Conservation (phyloP, 2,797 vertebrate genomes). For the Carapus acus region DNA sequence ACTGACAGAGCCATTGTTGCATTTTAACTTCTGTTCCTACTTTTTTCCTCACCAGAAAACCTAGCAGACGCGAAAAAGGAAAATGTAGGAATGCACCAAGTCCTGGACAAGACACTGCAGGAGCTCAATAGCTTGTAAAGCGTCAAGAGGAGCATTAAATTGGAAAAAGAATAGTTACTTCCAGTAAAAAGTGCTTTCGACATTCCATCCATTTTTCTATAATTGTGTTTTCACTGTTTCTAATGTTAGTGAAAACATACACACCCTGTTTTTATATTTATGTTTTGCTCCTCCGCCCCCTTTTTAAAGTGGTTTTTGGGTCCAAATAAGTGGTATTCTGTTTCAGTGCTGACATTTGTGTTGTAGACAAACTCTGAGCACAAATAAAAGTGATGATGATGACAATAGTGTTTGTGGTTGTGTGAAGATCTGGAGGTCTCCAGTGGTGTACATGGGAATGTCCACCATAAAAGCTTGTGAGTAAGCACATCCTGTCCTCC, state of each 20-base stretch:
- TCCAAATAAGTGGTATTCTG: slow-evolving; percentile 41
- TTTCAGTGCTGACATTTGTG: slow-evolving; percentile 46
- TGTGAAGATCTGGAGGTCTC: background rate
- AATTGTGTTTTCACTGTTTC: slow-evolving; percentile 32
- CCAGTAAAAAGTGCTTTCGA: slow-evolving; percentile 46
- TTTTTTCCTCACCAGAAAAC: slow-evolving; percentile 71
- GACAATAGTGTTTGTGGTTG: background rate
- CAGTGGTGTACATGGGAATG: background rate
- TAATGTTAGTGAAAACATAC: slow-evolving; percentile 44
- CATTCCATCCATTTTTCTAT: slow-evolving; percentile 50
- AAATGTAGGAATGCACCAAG: slow-evolving; percentile 82
- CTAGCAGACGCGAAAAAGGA: slow-evolving; percentile 82
- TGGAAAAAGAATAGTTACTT: slow-evolving; percentile 25
- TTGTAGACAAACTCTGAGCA: slow-evolving; percentile 42
- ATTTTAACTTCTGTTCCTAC: slow-evolving; percentile 21
- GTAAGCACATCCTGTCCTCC: no score
- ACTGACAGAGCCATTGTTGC: slow-evolving; percentile 9
- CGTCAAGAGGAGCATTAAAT: slow-evolving; percentile 36
- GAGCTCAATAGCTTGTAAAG: slow-evolving; percentile 88
- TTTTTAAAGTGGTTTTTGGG: slow-evolving; percentile 51
- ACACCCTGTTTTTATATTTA: slow-evolving; percentile 60
- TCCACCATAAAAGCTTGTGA: no score
- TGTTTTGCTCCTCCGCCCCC: slow-evolving; percentile 52
- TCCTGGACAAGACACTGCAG: slow-evolving; percentile 89
- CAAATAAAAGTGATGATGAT: slow-evolving; percentile 59